Evolutionary conservation across 2,888 invertebrate genomes (phyloP), one percentile per base, ranked within the genome.

Genomic region (Pyrocoelia pectoralis): DNA sequence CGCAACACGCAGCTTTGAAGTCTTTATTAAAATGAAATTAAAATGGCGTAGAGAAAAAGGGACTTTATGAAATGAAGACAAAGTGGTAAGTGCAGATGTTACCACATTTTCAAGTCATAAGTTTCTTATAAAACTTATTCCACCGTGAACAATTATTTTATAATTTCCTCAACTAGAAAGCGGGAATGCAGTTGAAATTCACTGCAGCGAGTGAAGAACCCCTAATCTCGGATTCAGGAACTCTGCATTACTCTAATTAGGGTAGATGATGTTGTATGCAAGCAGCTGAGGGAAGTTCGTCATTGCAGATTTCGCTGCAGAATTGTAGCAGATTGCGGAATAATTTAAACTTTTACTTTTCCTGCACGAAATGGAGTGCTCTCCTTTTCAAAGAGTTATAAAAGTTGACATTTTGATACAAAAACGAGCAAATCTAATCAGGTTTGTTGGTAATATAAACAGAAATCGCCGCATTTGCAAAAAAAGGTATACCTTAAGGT

Each of bases 391-490:
- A 33, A 33, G 3, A 33, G n/a, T 33, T 33, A 8, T 33, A 33
- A 2, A 8, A 6, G 17, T 46, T 46, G 15, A 17, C 46, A 5
- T 46, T 46, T 46, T 46, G 12, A 18, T 46, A 46, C 17, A 18
- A 41, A 41, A 41, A 6, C 33, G 46, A 46, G 24, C 24, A 18
- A 46, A 46, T 46, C 40, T 53, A 57, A 63, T 49, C 54, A 57
- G 49, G 19, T 18, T 10, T 10, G 18, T 2, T 41, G n/a, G n/a
- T 24, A 24, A 43, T 40, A 67, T 68, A 63, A 61, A 52, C 53
- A 67, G 68, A 72, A 66, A 69, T 67, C 62, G 72, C 67, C 60
- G 60, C 59, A 66, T 55, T 69, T 68, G 67, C 61, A 56, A 53
- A 33, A 19, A 28, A 68, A 51, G 61, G 60, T 53, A 53, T 53